phyloP scores from a whole-genome alignment of 2,113 vertebrate genomes.

The Malurus elegans region DNA sequence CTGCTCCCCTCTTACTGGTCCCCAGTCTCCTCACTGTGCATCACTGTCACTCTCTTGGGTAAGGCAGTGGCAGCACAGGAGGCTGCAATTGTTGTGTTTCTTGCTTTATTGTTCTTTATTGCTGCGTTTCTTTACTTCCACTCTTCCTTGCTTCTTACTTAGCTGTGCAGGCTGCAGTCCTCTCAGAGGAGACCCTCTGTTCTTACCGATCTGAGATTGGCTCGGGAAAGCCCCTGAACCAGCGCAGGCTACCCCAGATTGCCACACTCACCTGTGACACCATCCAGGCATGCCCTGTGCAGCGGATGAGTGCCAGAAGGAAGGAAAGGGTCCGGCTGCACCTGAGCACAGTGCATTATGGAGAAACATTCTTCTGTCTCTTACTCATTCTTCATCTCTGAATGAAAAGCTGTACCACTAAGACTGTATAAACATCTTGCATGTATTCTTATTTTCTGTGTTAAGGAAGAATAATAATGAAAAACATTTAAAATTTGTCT shows the following conservation, averaged over 20 bases:
- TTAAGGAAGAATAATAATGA: background rate
- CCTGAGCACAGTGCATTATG: background rate
- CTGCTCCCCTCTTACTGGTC: background rate
- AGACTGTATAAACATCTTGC: background rate
- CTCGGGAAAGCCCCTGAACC: background rate
- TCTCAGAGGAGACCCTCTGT: rapidly evolving
- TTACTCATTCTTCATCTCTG: background rate
- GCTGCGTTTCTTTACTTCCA: background rate
- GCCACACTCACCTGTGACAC: rapidly evolving
- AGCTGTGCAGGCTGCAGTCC: rapidly evolving
- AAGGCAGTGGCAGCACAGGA: rapidly evolving
- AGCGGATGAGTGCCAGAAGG: background rate
- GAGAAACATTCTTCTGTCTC: background rate
- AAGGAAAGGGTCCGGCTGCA: background rate
- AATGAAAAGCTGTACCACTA: background rate
- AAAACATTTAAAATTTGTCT: background rate
- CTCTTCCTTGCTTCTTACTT: background rate
- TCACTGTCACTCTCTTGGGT: too few relatives aligned
- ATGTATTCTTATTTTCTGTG: background rate
- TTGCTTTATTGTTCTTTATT: too few relatives aligned
- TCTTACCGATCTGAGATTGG: background rate
- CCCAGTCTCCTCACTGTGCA: rapidly evolving
- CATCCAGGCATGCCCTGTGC: background rate
- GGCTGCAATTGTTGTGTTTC: rapidly evolving
- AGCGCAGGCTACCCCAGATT: background rate